phyloP scores from a whole-genome alignment of 2,888 invertebrate species.

The Euproctis similis region DNA sequence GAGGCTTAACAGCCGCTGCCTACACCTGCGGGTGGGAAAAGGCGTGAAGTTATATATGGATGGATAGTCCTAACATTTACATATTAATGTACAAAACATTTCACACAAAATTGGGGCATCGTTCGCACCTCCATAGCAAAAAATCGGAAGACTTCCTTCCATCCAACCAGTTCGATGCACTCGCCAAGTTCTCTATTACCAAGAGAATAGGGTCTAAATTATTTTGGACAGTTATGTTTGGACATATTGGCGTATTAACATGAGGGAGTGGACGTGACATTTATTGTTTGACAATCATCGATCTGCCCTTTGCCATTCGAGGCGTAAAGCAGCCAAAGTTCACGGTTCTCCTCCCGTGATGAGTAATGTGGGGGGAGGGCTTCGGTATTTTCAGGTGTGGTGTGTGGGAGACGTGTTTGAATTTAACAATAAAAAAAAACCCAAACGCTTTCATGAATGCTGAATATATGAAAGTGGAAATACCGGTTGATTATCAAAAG shows the following conservation, averaged over 20 bases:
- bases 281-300: constrained; percentile 76
- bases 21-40: no score
- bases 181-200: constrained; percentile 17
- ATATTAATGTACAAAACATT: constrained; percentile 54
- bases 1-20: no score
- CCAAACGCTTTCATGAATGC: no score
- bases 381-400: constrained; percentile 25
- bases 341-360: constrained; percentile 32
- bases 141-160: constrained; percentile 51
- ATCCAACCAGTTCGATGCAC: constrained; percentile 26
- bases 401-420: constrained; percentile 23
- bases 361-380: constrained; percentile 28
- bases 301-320: constrained; percentile 72
- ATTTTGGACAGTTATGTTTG: constrained; percentile 11
- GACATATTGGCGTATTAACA: constrained; percentile 40
- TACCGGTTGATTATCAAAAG: no score
- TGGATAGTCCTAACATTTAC: constrained; percentile 23
- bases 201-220: constrained; percentile 16
- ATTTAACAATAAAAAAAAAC: constrained; percentile 23
- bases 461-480: no score
- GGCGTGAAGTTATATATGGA: no score
- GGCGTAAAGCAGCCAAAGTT: constrained; percentile 63
- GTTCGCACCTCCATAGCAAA: constrained; percentile 69
- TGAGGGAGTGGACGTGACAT: constrained; percentile 75
- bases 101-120: constrained; percentile 62